phyloP scores from a whole-genome alignment of 2,113 vertebrate genomes.

The Empidonax alnorum region DNA sequence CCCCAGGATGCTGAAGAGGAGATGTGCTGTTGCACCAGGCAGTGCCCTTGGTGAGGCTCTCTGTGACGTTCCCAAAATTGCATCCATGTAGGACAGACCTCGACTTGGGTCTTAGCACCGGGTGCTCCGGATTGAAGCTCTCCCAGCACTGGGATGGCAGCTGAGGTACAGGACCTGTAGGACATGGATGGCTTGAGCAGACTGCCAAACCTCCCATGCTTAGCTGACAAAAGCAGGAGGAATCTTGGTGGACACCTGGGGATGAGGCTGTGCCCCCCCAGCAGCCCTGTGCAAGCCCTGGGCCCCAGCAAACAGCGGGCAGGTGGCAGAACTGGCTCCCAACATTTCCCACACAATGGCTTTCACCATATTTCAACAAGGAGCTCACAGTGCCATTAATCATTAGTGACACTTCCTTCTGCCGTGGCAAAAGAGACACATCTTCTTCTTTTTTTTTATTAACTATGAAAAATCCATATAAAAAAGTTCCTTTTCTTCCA shows the following conservation, averaged over 20 bases:
- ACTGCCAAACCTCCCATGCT: background rate
- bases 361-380: background rate
- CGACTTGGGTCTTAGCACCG: accelerated
- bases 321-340: background rate
- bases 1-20: background rate
- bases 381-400: background rate
- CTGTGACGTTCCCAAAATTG: background rate
- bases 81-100: accelerated
- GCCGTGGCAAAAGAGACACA: background rate
- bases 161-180: background rate
- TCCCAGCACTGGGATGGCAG: background rate
- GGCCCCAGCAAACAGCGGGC: background rate
- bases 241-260: background rate
- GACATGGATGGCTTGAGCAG: accelerated
- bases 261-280: background rate
- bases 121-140: accelerated
- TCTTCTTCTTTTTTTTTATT: background rate
- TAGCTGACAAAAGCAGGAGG: background rate
- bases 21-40: accelerated
- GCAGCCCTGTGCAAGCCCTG: background rate
- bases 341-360: background rate
- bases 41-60: background rate
- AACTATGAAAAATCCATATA: background rate
- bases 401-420: background rate
- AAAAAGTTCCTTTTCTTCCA: background rate